Base-by-base conservation (phyloP, 1,140 invertebrate species). In the Forficula auricularia region DNA sequence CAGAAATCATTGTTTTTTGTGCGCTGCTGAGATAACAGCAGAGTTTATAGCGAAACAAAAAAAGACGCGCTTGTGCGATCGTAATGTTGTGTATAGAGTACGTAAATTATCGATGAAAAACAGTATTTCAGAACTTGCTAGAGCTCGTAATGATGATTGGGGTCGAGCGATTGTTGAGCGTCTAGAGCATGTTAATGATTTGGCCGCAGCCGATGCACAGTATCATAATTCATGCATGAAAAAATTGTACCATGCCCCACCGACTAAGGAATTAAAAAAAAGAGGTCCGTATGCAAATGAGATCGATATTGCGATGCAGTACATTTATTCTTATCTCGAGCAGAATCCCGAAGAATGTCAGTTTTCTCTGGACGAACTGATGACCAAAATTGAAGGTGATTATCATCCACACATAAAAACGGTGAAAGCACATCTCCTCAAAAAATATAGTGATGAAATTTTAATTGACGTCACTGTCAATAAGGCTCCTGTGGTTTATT, bases 31-130 rank as follows among this genome's bases (percentile, higher is more conserved):
- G 4, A 39, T 20, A 18, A 14, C 38, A 39, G 19, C 3, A 39
- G 38, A 39, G n/a, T 6, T 39, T 39, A 16, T 6, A 39, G 19
- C 14, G n/a, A 39, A 39, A 20, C 38, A 39, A 39, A 39, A 39
- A 20, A 16, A 16, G n/a, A 20, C 38, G 3, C 4, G 38, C 4
- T 3, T 39, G 38, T 7, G 7, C 13, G 38, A 6, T 39, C 38
- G 19, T 20, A 20, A 18, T 18, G 19, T 39, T 18, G 38, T 39
- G 14, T 39, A 39, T 20, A n/a, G 3, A 7, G 38, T 39, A 20
- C 38, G 13, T 16, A 14, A 4, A 39, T 39, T 39, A n/a, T 6
- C 4, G 3, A 20, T 39, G 38, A 6, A 39, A 39, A 20, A 39
- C 6, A n/a, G n/a, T n/a, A n/a, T n/a, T n/a, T n/a, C n/a, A n/a